Conservation (phyloP, 2,113 vertebrate species). For the Condylura cristata region DNA sequence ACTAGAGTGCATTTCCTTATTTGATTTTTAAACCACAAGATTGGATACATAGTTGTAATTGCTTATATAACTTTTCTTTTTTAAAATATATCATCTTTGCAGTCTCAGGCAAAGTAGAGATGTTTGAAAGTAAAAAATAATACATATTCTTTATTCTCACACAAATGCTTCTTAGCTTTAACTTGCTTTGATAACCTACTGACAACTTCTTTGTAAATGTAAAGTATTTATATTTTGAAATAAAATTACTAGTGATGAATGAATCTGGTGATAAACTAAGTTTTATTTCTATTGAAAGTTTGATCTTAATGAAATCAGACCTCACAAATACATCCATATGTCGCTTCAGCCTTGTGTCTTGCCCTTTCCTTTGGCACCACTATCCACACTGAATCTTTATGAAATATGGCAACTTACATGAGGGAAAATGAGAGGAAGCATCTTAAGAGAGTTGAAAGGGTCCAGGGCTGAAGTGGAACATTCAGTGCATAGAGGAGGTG, state of each 20-base stretch:
- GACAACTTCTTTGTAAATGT: conserved; percentile 84
- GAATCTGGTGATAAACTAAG: conserved; percentile 16
- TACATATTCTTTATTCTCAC: conserved; percentile 63
- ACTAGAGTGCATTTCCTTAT: conserved; percentile 56
- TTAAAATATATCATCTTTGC: conserved; percentile 17
- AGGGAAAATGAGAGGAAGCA: background rate
- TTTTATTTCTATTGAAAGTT: conserved; percentile 48
- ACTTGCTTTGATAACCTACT: conserved; percentile 79
- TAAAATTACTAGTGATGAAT: conserved; percentile 82
- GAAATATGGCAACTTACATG: background rate
- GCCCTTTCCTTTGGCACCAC: background rate
- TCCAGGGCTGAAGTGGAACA: background rate
- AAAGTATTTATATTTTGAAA: conserved; percentile 88
- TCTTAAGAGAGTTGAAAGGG: background rate
- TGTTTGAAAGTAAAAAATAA: conserved; percentile 56
- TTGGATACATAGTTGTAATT: conserved; percentile 54
- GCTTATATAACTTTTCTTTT: conserved; percentile 51
- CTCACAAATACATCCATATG: background rate
- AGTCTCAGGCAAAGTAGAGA: conserved; percentile 57
- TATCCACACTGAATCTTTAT: background rate
- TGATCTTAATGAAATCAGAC: conserved; percentile 10
- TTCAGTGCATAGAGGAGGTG: background rate
- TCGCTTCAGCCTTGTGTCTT: background rate
- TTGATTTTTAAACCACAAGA: conserved; percentile 65
- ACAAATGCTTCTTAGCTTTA: conserved; percentile 81